Percentiles rank a stretch among this genome's conserved stretches.
Conservation (phyloP, 1,140 invertebrate species). For the Scylla paramamosain region DNA sequence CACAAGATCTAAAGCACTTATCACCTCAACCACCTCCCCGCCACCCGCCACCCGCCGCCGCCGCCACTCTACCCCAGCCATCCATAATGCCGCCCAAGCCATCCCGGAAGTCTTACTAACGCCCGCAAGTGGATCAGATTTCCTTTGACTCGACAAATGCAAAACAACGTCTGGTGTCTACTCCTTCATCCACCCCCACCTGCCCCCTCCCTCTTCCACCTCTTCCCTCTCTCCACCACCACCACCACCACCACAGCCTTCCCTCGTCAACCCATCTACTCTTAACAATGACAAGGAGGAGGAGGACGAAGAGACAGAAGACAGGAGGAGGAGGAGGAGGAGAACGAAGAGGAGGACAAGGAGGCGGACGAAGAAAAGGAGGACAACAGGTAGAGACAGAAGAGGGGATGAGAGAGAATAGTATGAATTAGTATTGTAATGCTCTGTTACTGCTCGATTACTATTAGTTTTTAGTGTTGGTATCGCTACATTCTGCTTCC, state of each 20-base stretch:
- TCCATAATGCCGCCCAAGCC: neutral
- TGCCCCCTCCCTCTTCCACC: neutral
- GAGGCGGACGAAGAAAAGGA: neutral
- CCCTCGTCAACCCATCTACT: no score
- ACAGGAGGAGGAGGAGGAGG: neutral
- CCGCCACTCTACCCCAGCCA: neutral
- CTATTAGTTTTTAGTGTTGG: no score
- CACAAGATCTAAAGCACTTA: no score
- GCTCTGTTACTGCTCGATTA: neutral
- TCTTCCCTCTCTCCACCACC: neutral
- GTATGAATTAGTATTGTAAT: neutral
- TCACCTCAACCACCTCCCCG: conserved; percentile 28
- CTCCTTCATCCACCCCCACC: neutral
- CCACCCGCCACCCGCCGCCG: neutral
- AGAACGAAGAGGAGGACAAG: neutral
- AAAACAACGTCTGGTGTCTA: conserved; percentile 39
- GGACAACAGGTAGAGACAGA: neutral
- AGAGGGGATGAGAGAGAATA: neutral
- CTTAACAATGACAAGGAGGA: neutral
- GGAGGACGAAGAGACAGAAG: neutral
- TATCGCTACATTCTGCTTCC: no score
- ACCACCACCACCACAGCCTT: neutral
- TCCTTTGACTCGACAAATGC: conserved; percentile 53
- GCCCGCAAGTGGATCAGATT: conserved; percentile 57
- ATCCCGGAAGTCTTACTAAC: conserved; percentile 52